Evolutionary conservation across 1,140 invertebrate genomes (phyloP), one percentile per base, ranked within the genome.

Genomic region (Acromyrmex echinatior): DNA sequence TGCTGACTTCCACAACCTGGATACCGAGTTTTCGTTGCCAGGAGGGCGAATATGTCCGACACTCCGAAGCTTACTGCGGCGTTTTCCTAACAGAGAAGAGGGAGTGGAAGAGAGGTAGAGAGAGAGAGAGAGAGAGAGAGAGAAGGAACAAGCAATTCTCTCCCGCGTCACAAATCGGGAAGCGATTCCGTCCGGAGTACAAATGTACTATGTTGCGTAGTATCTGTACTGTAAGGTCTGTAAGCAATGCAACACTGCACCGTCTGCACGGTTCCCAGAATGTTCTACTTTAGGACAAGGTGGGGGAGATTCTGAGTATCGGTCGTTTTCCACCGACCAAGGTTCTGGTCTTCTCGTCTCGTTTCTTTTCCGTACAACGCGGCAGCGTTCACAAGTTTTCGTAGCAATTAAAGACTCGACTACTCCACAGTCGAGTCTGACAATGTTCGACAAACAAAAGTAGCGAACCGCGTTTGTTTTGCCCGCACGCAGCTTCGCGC

Each of bases 1-100:
- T 18, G 18, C 18, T 2, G n/a, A 58, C 7, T 58, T n/a, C n/a
- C n/a, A 21, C 56, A n/a, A 58, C 62, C 10, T 39, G 31, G 10
- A 66, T 18, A 35, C 63, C 6, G 9, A 53, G 10, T 14, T 18
- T 35, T 39, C 16, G 53, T 35, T 2, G 35, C 35, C 31, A 7
- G 7, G 6, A 66, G 16, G 7, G 14, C 18, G 21, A 82, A 73
- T 49, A 80, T 35, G 39, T 74, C 68, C 68, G 53, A 82, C 65
- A 39, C 65, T 45, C 9, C 39, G 51, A 6, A 51, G 49, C 49
- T 80, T 12, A 14, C 14, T 21, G 31, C 56, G 53, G 31, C 35
- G 53, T n/a, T 74, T 1, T 16, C 2, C 49, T 51, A 16, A 14
- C 14, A 14, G 62, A 18, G 62, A 18, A 21, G n/a, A 3, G 45